phyloP scores from a whole-genome alignment of 2,888 invertebrate genomes.

The Pristionchus japonicus region DNA sequence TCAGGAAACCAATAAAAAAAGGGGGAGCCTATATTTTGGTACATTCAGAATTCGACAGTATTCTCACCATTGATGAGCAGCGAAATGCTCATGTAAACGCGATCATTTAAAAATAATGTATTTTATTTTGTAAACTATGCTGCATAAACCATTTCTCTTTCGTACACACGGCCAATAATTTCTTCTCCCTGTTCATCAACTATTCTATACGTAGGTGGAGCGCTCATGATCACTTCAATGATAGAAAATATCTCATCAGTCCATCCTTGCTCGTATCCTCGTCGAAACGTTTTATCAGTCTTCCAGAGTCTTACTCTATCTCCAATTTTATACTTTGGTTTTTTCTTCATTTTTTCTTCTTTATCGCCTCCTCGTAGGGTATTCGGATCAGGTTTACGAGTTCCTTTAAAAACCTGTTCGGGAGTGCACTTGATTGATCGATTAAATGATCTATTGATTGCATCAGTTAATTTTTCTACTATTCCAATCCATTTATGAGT shows the following conservation, averaged over 20 bases:
- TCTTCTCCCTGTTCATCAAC: neutral
- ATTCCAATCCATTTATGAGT: neutral
- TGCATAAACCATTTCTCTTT: neutral
- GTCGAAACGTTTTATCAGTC: neutral
- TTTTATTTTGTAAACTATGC: neutral
- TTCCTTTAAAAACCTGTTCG: neutral
- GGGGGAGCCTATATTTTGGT: neutral
- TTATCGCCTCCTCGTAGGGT: neutral
- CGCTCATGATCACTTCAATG: neutral
- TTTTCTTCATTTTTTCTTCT: neutral
- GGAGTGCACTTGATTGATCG: neutral
- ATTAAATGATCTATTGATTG: neutral
- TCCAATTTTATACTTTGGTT: neutral
- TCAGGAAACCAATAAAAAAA: neutral
- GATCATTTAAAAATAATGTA: neutral
- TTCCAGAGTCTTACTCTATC: neutral
- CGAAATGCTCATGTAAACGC: neutral
- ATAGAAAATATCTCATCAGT: neutral
- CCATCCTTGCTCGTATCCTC: neutral
- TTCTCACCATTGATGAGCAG: neutral
- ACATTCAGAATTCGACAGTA: neutral
- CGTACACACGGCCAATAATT: neutral
- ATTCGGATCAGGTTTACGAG: neutral
- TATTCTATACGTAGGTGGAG: neutral
- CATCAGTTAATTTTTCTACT: neutral